Conservation (phyloP, 2,797 vertebrate genomes). For the Microcaecilia unicolor region DNA sequence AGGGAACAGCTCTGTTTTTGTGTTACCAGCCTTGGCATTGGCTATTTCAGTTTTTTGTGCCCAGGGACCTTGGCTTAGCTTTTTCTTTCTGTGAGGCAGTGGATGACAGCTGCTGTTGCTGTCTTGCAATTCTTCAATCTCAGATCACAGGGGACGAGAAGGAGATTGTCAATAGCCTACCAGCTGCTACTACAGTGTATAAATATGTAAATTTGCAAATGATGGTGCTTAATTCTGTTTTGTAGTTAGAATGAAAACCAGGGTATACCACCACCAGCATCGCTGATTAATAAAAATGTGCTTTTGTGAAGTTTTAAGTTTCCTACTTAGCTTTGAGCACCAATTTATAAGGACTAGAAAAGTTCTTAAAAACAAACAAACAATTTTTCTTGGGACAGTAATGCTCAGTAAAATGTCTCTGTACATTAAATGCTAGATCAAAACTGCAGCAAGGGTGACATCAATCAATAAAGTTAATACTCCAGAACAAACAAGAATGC, state of each 20-base stretch:
- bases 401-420: too few species aligned
- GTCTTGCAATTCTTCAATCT: slow-evolving; percentile 21
- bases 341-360: too few species aligned
- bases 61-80: slow-evolving; percentile 29
- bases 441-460: too few species aligned
- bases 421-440: too few species aligned
- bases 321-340: too few species aligned
- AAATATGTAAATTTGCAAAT: slow-evolving; percentile 40
- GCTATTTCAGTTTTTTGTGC: slow-evolving; percentile 15
- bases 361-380: too few species aligned
- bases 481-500: too few species aligned
- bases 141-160: slow-evolving; percentile 34
- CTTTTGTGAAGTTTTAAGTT: too few species aligned
- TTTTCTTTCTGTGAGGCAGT: slow-evolving; percentile 34
- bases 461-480: too few species aligned
- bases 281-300: slow-evolving; percentile 34
- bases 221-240: slow-evolving; percentile 40
- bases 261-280: slow-evolving; percentile 18
- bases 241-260: slow-evolving; percentile 34
- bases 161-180: slow-evolving; percentile 37
- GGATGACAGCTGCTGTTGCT: slow-evolving; percentile 39
- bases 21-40: slow-evolving; percentile 11
- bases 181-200: slow-evolving; percentile 29
- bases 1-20: slow-evolving; percentile 11
- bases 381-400: too few species aligned